Evolutionary conservation across 2,113 vertebrate species (phyloP), one percentile per base, ranked within the genome.

Genomic region (Neogale vison): DNA sequence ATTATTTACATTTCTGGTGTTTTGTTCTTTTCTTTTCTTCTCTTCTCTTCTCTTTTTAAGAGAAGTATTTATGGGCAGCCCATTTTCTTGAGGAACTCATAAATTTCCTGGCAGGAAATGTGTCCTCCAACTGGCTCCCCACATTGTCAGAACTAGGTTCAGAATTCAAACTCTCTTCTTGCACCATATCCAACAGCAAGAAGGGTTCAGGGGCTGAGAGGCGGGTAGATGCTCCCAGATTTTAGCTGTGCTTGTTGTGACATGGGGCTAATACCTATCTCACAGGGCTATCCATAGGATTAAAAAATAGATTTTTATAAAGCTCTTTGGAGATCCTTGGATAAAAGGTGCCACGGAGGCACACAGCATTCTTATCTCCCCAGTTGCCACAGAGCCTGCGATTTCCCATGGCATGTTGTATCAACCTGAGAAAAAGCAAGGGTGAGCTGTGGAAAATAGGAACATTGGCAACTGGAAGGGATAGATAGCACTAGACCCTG

Each of bases 281-380:
- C 82, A 88, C 17, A 9, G 84, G 81, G 84, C 74, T 97, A 97
- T 93, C 81, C 88, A 87, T 90, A 93, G 95, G 97, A 98, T 98
- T 98, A 97, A 97, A 98, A 97, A 96, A 96, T 89, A 97, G 95
- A 97, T 97, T 96, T 98, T 97, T 97, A 96, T 94, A 98, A 96
- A 96, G 77, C 97, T 96, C 93, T 97, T 98, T 97, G 95, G 98
- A 98, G 97, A 98, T 98, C 61, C 61, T 97, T 92, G 91, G 97
- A 98, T 98, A 96, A 98, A 98, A 95, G 85, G 36, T 67, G 67
- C 69, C 96, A 85, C 90, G 0, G 24, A 96, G 94, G 65, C 95
- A 94, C 79, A 93, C 34, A 67, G 72, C 79, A 76, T 95, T 96
- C 97, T 97, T 97, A 98, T 97, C 97, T 97, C 93, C 77, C 95